phyloP scores from a whole-genome alignment of 2,797 vertebrate genomes.

The Streptopelia turtur region DNA sequence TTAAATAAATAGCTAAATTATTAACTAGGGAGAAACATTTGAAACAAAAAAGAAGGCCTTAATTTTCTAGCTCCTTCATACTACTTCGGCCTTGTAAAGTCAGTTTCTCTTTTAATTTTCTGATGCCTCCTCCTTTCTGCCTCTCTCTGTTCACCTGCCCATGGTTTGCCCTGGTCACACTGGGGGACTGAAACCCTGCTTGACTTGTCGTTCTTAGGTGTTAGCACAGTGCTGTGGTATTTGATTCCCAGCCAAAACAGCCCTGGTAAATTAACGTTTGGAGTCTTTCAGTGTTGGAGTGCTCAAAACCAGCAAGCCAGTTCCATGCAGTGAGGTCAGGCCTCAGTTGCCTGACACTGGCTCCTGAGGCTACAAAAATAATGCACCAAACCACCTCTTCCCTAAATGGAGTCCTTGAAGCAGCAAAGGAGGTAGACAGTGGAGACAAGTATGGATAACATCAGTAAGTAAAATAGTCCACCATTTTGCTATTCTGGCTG shows the following conservation, averaged over 20 bases:
- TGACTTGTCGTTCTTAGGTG: rapidly evolving
- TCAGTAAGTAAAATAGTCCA: not conserved
- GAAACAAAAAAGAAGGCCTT: not conserved
- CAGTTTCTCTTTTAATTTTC: not conserved
- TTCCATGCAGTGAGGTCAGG: not conserved
- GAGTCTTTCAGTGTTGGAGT: not conserved
- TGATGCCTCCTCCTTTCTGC: not conserved
- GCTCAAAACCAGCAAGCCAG: not conserved
- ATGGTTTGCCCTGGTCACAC: not conserved
- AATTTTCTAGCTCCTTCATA: not conserved
- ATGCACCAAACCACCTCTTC: not conserved
- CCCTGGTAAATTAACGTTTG: not conserved
- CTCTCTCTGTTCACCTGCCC: not conserved
- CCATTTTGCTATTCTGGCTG: not conserved
- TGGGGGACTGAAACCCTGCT: not conserved
- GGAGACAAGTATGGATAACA: not conserved
- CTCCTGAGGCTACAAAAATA: not conserved
- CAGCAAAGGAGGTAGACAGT: not conserved
- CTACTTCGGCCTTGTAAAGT: not conserved
- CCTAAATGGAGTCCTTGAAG: not conserved
- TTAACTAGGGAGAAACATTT: not conserved
- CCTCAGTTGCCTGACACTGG: not conserved
- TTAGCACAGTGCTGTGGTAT: not conserved
- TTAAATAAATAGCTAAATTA: not conserved
- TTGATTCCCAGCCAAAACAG: not conserved